Percentiles rank a stretch among this genome's conserved stretches.
Conservation (phyloP, 2,888 invertebrate genomes). For the Polyploca ridens region DNA sequence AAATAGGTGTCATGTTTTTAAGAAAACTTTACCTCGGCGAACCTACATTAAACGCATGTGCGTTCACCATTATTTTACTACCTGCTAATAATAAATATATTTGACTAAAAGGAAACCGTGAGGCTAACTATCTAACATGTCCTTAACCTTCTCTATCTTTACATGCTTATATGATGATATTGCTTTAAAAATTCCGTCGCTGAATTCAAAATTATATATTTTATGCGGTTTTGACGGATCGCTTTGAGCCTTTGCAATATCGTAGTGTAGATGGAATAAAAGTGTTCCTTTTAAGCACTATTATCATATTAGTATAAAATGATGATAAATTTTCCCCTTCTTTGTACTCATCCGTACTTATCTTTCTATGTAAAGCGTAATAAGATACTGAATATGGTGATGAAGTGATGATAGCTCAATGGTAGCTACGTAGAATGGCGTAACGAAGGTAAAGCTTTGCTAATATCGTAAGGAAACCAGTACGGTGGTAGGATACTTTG, state of each 20-base stretch:
- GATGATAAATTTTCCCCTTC: background rate
- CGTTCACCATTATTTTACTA: no score
- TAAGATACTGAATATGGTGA: background rate
- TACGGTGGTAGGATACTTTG: no score
- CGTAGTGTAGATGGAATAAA: conserved; percentile 29
- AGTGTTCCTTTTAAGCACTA: conserved; percentile 22
- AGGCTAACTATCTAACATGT: conserved; percentile 5
- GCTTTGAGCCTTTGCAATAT: conserved; percentile 51
- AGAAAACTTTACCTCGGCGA: no score
- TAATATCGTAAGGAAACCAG: no score
- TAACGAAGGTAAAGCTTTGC: no score
- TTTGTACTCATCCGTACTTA: background rate
- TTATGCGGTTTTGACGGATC: conserved; percentile 50
- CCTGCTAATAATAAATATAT: background rate
- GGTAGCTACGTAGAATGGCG: no score
- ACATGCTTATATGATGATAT: conserved; percentile 30
- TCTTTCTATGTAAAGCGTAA: no score
- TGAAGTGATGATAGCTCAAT: no score
- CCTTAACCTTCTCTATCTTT: conserved; percentile 6
- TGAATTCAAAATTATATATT: conserved; percentile 56
- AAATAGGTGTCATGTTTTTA: no score
- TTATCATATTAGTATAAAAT: background rate
- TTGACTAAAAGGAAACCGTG: background rate
- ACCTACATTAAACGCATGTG: no score
- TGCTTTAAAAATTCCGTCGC: conserved; percentile 48